Percentiles rank a stretch among this genome's conserved stretches.
Conservation (phyloP, 2,113 vertebrate species). For the Labrus mixtus region DNA sequence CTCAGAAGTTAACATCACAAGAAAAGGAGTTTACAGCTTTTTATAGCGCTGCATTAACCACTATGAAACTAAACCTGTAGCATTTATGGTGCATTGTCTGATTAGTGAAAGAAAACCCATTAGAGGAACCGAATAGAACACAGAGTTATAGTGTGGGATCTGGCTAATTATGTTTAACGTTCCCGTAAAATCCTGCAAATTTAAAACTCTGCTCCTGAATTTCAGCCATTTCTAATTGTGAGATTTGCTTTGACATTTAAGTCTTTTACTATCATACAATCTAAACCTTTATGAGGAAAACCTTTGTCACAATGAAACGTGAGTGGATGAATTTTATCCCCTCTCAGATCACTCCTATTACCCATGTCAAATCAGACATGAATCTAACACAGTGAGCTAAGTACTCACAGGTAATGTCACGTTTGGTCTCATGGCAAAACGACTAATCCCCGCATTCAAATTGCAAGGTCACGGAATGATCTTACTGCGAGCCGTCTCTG, state of each 20-base stretch:
- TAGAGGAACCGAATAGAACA: constrained; percentile 6
- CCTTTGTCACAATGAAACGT: constrained; percentile 58
- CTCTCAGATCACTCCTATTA: constrained; percentile 49
- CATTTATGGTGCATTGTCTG: constrained; percentile 6
- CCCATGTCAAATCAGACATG: constrained; percentile 63
- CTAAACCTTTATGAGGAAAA: constrained; percentile 56
- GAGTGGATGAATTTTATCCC: constrained; percentile 62
- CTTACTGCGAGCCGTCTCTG: constrained; percentile 19
- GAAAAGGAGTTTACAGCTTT: constrained; percentile 48
- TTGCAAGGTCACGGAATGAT: constrained; percentile 40
- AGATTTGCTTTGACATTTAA: constrained; percentile 65
- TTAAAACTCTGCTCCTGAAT: constrained; percentile 26
- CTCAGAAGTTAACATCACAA: constrained; percentile 32
- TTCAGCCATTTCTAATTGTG: constrained; percentile 52
- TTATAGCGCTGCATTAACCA: constrained; percentile 9
- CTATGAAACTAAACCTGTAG: constrained; percentile 34
- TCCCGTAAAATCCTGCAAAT: constrained; percentile 25
- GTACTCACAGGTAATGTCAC: constrained; percentile 57
- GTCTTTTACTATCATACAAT: constrained; percentile 37
- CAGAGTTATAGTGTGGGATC: constrained; percentile 11
- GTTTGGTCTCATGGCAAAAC: constrained; percentile 40
- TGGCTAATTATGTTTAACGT: constrained; percentile 26
- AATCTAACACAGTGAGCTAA: constrained; percentile 41
- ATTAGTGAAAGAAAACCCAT: constrained; percentile 12
- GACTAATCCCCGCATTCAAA: constrained; percentile 39